phyloP scores from a whole-genome alignment of 35 echinoderm and acorn worm genomes.

The Diadema setosum region DNA sequence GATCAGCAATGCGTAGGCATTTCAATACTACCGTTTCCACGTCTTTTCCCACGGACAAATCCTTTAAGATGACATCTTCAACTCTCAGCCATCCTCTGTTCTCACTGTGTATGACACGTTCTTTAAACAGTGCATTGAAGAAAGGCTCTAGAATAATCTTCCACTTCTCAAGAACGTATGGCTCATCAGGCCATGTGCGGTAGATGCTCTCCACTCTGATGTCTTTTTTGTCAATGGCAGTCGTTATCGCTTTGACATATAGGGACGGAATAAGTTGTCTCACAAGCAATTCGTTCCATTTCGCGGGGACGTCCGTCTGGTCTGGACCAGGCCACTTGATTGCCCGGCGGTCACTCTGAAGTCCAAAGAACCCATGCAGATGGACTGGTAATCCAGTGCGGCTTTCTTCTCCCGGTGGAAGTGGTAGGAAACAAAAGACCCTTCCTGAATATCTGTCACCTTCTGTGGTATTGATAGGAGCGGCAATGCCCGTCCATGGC shows the following conservation, averaged over 20 bases:
- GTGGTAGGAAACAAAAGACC: conserved; percentile 83
- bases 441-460: conserved; percentile 7
- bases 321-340: conserved; percentile 80
- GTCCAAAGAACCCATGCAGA: conserved; percentile 86
- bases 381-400: conserved; percentile 77
- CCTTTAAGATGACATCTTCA: neutral
- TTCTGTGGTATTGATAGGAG: neutral
- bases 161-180: neutral
- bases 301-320: conserved; percentile 48
- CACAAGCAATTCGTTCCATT: conserved; percentile 75
- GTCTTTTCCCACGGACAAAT: neutral
- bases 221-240: neutral
- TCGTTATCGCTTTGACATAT: conserved; percentile 18
- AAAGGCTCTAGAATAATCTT: neutral
- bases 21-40: neutral
- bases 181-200: neutral
- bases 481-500: neutral
- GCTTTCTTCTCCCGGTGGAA: conserved; percentile 50
- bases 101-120: neutral
- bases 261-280: conserved; percentile 58
- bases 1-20: neutral
- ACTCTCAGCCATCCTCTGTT: neutral
- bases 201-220: conserved; percentile 3
- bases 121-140: neutral
- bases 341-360: conserved; percentile 60